These are phyloP conservation scores for Torymus auratus DNA, from an alignment of 2,888 invertebrate genomes.

Conservation along the genomic window DNA sequence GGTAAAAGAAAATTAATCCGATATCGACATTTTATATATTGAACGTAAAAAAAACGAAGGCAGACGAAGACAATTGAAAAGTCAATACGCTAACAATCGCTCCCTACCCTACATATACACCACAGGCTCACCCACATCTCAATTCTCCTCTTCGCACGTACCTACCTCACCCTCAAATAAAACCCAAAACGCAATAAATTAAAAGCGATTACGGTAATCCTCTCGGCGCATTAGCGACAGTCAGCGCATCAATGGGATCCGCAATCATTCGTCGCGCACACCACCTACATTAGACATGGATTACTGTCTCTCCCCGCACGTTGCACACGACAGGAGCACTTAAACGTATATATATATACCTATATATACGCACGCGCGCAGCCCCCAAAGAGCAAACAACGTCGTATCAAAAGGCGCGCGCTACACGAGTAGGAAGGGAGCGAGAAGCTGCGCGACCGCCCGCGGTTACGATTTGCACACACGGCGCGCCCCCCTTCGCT, in stretches of 20 bases:
- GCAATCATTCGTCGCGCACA: conserved; percentile 17
- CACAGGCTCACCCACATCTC: too few relatives aligned
- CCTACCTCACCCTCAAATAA: too few relatives aligned
- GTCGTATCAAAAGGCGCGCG: conserved; percentile 12
- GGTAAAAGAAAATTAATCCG: too few relatives aligned
- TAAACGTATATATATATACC: too few relatives aligned
- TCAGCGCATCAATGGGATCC: conserved; percentile 25
- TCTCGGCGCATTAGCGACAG: conserved; percentile 8
- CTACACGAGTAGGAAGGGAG: neutral
- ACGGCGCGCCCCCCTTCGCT: conserved; percentile 6
- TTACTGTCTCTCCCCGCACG: conserved; percentile 7
- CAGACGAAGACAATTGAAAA: too few relatives aligned
- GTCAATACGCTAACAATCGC: too few relatives aligned
- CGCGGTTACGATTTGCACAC: conserved; percentile 59
- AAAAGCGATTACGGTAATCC: conserved; percentile 44
- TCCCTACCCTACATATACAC: too few relatives aligned
- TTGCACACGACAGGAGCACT: neutral
- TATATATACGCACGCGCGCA: neutral
- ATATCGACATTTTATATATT: too few relatives aligned
- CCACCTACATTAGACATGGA: conserved; percentile 45
- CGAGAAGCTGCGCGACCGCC: conserved; percentile 52
- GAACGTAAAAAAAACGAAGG: too few relatives aligned
- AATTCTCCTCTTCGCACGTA: too few relatives aligned
- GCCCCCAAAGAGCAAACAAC: conserved; percentile 32
- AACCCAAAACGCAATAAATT: conserved; percentile 42